phyloP scores from a whole-genome alignment of 2,797 vertebrate genomes.

The Notoglanidium macrostoma region DNA sequence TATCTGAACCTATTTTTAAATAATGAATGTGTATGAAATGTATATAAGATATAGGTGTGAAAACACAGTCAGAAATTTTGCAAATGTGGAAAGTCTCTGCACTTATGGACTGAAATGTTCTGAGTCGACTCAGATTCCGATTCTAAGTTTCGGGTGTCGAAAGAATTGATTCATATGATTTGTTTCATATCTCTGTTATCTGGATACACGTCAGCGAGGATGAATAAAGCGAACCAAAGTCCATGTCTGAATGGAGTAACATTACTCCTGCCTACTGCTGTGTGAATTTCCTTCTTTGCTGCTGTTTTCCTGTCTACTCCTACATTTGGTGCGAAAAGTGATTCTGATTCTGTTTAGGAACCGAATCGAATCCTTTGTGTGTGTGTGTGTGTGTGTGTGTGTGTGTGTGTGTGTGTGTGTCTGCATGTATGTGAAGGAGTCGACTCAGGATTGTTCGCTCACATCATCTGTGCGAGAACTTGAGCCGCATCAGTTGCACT shows the following conservation, averaged over 20 bases:
- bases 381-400: too few relatives aligned
- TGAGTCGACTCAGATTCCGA: background rate
- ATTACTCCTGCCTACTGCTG: background rate
- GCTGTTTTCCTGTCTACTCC: background rate
- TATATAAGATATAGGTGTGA: background rate
- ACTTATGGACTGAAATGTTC: too few relatives aligned
- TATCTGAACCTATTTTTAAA: background rate
- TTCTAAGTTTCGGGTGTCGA: background rate
- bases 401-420: background rate
- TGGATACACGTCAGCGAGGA: background rate
- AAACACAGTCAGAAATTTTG: background rate
- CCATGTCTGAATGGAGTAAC: background rate
- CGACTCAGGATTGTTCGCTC: background rate
- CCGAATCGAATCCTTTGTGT: background rate
- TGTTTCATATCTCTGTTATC: background rate
- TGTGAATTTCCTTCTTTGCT: background rate
- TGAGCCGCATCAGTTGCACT: background rate
- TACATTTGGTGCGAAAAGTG: background rate
- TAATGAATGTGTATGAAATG: background rate
- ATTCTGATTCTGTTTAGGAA: background rate
- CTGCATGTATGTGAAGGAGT: background rate
- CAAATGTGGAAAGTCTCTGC: background rate
- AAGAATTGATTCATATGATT: background rate
- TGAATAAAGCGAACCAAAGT: slow-evolving; percentile 2
- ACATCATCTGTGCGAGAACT: background rate